phyloP scores from a whole-genome alignment of 2,113 vertebrate species.

The Scartelaos histophorus region DNA sequence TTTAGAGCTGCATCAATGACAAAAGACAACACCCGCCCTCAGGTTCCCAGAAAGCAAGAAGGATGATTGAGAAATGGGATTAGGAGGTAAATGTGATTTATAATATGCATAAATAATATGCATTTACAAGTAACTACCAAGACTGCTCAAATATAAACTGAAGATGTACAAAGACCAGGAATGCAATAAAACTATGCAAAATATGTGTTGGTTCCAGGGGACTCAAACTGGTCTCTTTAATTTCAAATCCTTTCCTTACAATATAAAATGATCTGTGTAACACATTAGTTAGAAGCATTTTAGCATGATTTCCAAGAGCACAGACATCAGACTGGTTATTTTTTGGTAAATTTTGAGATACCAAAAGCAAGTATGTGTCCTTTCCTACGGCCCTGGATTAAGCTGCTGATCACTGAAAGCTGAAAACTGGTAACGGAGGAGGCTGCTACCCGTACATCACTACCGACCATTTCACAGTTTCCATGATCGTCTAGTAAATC shows the following conservation, averaged over 20 bases:
- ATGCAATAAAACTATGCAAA: not conserved
- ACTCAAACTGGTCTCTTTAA: too few relatives aligned
- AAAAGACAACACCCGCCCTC: conserved; percentile 18
- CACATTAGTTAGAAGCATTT: too few relatives aligned
- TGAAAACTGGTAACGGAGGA: not conserved
- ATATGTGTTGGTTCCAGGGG: too few relatives aligned
- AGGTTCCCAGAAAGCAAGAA: not conserved
- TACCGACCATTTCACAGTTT: conserved; percentile 22
- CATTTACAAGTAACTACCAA: not conserved
- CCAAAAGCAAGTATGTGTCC: not conserved
- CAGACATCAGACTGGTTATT: not conserved
- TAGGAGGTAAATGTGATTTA: not conserved
- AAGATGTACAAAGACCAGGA: not conserved
- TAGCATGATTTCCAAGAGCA: too few relatives aligned
- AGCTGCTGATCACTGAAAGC: not conserved
- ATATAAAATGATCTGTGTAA: too few relatives aligned
- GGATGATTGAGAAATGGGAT: not conserved
- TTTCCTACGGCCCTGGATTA: not conserved
- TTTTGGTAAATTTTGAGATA: not conserved
- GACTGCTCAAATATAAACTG: too few relatives aligned
- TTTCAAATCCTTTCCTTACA: not conserved
- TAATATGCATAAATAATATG: not conserved
- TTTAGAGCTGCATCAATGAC: not conserved
- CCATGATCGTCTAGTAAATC: conserved; percentile 22
- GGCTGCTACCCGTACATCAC: conserved; percentile 32